Percentiles rank a stretch among this genome's conserved stretches.
These are phyloP conservation scores for Cairina moschata DNA, from an alignment of 2,113 vertebrate species.

Conservation along the genomic window DNA sequence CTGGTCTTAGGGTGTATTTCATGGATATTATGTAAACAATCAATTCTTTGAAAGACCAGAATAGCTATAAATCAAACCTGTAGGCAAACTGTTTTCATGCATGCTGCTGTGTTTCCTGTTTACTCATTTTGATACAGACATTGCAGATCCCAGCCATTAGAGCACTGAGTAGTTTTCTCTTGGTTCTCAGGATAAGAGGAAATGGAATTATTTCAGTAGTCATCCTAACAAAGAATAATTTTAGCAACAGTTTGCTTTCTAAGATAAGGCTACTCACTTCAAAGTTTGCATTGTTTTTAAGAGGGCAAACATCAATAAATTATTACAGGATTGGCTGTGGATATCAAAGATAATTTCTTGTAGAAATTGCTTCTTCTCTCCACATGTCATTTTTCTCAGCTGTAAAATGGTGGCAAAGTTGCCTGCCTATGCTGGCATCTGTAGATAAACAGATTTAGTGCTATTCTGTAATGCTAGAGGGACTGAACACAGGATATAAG, in stretches of 20 bases:
- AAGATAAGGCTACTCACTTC: conserved; percentile 16
- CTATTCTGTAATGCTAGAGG: background rate
- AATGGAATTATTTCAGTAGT: conserved; percentile 18
- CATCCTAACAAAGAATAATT: conserved; percentile 13
- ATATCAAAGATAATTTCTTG: background rate
- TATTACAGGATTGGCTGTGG: background rate
- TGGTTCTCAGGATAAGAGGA: conserved; percentile 12
- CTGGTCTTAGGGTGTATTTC: background rate
- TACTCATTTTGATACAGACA: background rate
- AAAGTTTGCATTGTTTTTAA: conserved; percentile 26
- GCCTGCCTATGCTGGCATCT: background rate
- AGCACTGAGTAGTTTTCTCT: background rate
- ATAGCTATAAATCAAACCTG: background rate
- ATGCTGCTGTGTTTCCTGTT: conserved; percentile 24
- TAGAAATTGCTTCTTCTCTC: background rate
- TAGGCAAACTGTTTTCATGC: background rate
- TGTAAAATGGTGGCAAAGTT: background rate
- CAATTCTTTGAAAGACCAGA: conserved; percentile 18
- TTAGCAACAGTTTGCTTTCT: conserved; percentile 27
- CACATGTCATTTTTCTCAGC: conserved; percentile 17
- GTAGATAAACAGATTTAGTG: conserved; percentile 23
- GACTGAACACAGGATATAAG: background rate
- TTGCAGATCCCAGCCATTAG: background rate
- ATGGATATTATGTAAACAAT: conserved; percentile 16
- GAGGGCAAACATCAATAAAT: conserved; percentile 18